Conservation (phyloP, 2,113 vertebrate genomes). For the Pollachius pollachius region DNA sequence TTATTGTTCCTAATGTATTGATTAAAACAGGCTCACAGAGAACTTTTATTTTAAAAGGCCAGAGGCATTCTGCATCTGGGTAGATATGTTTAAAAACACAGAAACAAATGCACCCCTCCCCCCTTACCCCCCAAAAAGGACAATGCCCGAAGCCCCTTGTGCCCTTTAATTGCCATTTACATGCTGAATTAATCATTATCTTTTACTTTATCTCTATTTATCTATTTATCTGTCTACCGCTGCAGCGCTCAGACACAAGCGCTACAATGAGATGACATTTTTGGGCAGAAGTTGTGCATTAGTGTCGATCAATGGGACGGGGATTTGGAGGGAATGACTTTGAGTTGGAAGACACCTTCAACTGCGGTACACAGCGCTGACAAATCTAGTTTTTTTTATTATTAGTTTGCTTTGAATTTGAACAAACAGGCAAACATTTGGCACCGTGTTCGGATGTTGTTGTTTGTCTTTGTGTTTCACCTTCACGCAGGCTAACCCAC, state of each 20-base stretch:
- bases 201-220: too few species aligned
- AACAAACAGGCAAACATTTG: neutral
- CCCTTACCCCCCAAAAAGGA: conserved; percentile 76
- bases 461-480: too few species aligned
- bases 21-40: neutral
- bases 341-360: conserved; percentile 4
- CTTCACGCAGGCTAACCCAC: neutral
- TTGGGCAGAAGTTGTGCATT: conserved; percentile 41
- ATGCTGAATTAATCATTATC: conserved; percentile 82
- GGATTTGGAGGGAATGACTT: conserved; percentile 24
- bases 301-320: conserved; percentile 16
- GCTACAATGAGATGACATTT: too few species aligned
- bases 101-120: conserved; percentile 45
- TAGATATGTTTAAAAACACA: too few species aligned
- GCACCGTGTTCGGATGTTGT: too few species aligned
- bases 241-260: too few species aligned
- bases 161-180: conserved; percentile 89
- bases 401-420: neutral
- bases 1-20: too few species aligned
- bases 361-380: neutral
- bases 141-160: conserved; percentile 77
- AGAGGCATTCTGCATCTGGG: too few species aligned
- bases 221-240: conserved; percentile 6
- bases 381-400: neutral
- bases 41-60: too few species aligned